Evolutionary conservation across 2,888 invertebrate genomes (phyloP), one percentile per base, ranked within the genome.

Genomic region (Bombylius discolor): DNA sequence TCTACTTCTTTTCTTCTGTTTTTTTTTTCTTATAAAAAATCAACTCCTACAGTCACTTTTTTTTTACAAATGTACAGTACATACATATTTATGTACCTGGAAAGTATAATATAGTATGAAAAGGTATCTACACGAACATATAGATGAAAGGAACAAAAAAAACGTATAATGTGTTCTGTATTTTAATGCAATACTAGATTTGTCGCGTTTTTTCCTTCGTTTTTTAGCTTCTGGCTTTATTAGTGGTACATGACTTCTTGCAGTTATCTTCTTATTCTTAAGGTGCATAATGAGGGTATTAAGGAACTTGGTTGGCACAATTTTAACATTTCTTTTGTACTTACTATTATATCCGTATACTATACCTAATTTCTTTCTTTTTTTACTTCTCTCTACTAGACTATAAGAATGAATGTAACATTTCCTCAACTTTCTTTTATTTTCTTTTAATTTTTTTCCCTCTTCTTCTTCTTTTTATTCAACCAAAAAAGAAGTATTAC

Each of bases 251-350:
- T 47, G 50, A 55, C 50, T 55, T 50, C 50, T 50, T 47, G 55
- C 47, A 46, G 46, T 55, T 46, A 55, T 55, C 55, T 55, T 55
- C 55, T 39, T 55, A 42, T 42, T 42, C 4, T 51, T 47, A 36
- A 47, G 49, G 55, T 50, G 50, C 55, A 55, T 55, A 55, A 55
- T 51, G 55, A 55, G 51, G 49, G 55, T 55, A 55, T 55, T 55
- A 42, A 55, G 47, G 52, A 50, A 46, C 54, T 55, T 47, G 50
- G 50, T 50, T 51, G 50, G 50, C 55, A 55, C 55, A 55, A 54
- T 55, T 55, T 51, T 55, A 55, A 55, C 46, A 55, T 55, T 51
- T 55, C 49, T 39, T 46, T 46, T 51, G 34, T 55, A 50, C 47
- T 47, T 42, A 11, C 39, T 42, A 42, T 42, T 11, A 11, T 11